A percentile compares a stretch with the other conserved stretches of the same genome.
phyloP scores from a whole-genome alignment of 2,797 vertebrate species.

The Sandelia bainsii region DNA sequence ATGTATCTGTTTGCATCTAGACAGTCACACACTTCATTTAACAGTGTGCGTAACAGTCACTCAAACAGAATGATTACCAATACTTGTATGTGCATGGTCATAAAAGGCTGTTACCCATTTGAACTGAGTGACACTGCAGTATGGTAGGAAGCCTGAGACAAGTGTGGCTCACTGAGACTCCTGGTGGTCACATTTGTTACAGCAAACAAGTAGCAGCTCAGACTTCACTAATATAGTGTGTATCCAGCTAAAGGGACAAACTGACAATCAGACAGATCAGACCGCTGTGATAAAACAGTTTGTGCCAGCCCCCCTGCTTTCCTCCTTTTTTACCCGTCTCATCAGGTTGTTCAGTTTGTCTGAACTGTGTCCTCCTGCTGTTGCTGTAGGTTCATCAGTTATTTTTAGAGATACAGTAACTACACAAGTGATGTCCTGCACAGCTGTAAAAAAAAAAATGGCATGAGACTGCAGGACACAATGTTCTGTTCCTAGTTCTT shows the following conservation, averaged over 20 bases:
- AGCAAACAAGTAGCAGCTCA: conserved; percentile 44
- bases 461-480: neutral
- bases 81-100: conserved; percentile 50
- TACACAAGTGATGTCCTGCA: conserved; percentile 26
- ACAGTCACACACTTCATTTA: conserved; percentile 5
- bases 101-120: conserved; percentile 58
- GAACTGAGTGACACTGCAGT: conserved; percentile 77
- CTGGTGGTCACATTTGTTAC: conserved; percentile 66
- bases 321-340: conserved; percentile 12
- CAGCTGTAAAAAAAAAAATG: conserved; percentile 20
- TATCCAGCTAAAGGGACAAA: conserved; percentile 14
- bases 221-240: conserved; percentile 2
- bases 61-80: conserved; percentile 34
- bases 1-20: conserved; percentile 3
- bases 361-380: conserved; percentile 31
- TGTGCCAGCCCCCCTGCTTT: neutral
- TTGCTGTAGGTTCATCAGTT: conserved; percentile 32
- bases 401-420: conserved; percentile 55
- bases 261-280: conserved; percentile 1
- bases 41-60: conserved; percentile 22
- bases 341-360: conserved; percentile 25
- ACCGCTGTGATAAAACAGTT: conserved; percentile 16
- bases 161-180: conserved; percentile 61
- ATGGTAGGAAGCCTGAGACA: conserved; percentile 48
- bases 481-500: neutral